Base-by-base conservation (phyloP, 2,113 vertebrate species). In the Carettochelys insculpta region DNA sequence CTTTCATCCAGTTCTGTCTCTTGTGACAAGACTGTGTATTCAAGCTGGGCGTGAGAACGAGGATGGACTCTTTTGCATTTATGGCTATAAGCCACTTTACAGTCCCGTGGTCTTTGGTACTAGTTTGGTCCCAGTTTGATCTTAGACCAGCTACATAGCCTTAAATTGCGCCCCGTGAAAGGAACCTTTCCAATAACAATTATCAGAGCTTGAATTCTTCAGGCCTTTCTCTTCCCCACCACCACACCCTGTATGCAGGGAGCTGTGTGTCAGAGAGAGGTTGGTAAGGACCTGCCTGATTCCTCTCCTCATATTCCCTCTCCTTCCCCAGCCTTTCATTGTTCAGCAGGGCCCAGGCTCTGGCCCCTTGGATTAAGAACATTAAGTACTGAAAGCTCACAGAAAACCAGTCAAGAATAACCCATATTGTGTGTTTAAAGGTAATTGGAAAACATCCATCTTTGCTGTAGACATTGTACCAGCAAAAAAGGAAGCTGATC, bases 21-120 rank as follows among this genome's bases (percentile, higher is more conserved):
- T 54, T 82, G 75, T 61, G 76, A 78, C 54, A 87, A 52, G 83
- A 45, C 61, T 77, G 17, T 0, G 5, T 82, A 80, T 24, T 77
- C 12, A 19, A 77, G 16, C 58, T 91, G 80, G 53, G 48, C 84
- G 94, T 34, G 53, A 38, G 38, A 58, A 73, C 34, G 92, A 90
- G 86, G 75, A 90, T 0, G 0, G 10, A 9, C 79, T 47, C 47
- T 31, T 5, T 80, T 58, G 52, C n/a, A 48, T 86, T 2, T 91
- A 82, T 88, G 48, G 41, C 79, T 86, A 31, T 50, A 73, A 75
- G 53, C 8, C 45, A 77, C 73, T 24, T 53, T 48, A 1, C 31
- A n/a, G 11, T 89, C 81, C 81, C 29, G 68, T 75, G 38, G 5
- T 54, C 5, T 86, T 38, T 34, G 52, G 41, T 10, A 25, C 24